A percentile compares a stretch with the other conserved stretches of the same genome.
Evolutionary conservation across 2,113 vertebrate genomes (phyloP).

Genomic region (Oreochromis aureus): DNA sequence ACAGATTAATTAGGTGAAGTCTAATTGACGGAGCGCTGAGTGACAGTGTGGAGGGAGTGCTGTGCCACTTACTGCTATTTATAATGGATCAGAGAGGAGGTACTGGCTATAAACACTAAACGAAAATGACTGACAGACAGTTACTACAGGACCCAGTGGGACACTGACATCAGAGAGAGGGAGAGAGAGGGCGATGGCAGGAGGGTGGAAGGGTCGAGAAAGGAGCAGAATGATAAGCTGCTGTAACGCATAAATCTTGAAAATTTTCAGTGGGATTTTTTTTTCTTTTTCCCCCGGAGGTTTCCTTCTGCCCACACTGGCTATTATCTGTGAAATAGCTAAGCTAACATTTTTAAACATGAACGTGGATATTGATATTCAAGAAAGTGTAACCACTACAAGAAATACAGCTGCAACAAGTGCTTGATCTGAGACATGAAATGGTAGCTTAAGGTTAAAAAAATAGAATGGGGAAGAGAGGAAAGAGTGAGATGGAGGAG

Average conservation of each 20-base stretch:
- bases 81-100: slow-evolving; percentile 52
- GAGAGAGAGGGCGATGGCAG: neutral
- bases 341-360: neutral
- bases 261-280: neutral
- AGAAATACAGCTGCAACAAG: neutral
- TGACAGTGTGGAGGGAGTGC: slow-evolving; percentile 22
- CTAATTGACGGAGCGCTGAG: slow-evolving; percentile 19
- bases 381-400: neutral
- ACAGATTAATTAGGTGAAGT: slow-evolving; percentile 40
- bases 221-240: neutral
- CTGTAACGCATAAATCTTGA: neutral
- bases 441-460: neutral
- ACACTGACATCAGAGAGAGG: slow-evolving; percentile 14
- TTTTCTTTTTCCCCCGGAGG: neutral
- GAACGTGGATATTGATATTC: neutral
- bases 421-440: neutral
- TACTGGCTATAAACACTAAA: slow-evolving; percentile 45
- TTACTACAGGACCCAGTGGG: slow-evolving; percentile 32
- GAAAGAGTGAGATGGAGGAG: neutral
- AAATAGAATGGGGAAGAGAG: neutral
- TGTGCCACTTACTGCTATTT: slow-evolving; percentile 51
- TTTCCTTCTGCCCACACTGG: neutral
- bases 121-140: slow-evolving; percentile 50
- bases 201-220: neutral
- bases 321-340: neutral